Evolutionary conservation across 1,140 invertebrate genomes (phyloP), one percentile per base, ranked within the genome.

Genomic region (Meloidogyne chitwoodi): DNA sequence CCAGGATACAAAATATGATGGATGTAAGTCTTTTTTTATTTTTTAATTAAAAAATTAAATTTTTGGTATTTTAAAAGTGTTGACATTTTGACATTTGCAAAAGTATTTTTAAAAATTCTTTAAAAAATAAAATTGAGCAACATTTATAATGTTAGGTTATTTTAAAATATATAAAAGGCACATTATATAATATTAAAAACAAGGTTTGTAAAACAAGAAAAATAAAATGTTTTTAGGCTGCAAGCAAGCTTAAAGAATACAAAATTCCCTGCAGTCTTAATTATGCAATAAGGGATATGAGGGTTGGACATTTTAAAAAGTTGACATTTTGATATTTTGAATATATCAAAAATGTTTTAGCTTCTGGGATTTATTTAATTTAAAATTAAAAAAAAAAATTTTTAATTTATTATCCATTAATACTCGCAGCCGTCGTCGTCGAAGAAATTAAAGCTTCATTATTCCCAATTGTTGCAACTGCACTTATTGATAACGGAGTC

Each of bases 401-500:
- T 38, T 38, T 38, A 6, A 6, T 8, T 38, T 6, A 44, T 56
- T 56, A 48, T 48, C 44, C 44, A 48, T 48, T 56, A 56, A 56
- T 22, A n/a, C 4, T 56, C 5, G 48, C 48, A 56, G 48, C 48
- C 19, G 48, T 56, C n/a, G 48, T 56, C 48, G 48, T 8, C n/a
- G 16, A 56, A 56, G 48, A 56, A 4, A 31, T 67, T 67, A 41
- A 67, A 8, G 29, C 8, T 31, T 41, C 65, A 67, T 38, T 14
- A 65, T 31, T 67, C 4, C 65, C 38, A 24, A 22, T 8, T 67
- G 65, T 24, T 26, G 14, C 29, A 31, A 27, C 11, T 27, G 16
- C 0, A 67, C 65, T 41, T 22, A 67, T 67, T 67, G 22, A 34
- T 5, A 64, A 73, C 0, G 71, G 80, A 38, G 80, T 78, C 24